Conservation (phyloP, 2,797 vertebrate species). For the Pantherophis vulpinus region DNA sequence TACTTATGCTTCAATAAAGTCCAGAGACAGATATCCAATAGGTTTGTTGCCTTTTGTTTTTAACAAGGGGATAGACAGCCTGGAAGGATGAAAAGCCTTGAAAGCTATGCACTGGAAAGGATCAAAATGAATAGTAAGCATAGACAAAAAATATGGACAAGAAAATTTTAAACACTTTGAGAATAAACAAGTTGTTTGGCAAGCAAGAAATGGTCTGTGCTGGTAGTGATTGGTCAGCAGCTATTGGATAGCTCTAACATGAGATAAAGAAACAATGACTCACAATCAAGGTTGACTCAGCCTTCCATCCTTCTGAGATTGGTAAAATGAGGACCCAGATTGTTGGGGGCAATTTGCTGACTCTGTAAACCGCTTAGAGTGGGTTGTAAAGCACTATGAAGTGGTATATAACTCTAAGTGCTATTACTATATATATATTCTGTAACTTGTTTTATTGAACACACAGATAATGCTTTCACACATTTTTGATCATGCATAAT, state of each 20-base stretch:
- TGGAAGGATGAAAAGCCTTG: background rate
- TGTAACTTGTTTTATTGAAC: background rate
- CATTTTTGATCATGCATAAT: background rate
- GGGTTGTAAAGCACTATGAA: no score
- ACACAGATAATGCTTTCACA: background rate
- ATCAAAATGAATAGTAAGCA: background rate
- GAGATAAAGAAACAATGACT: background rate
- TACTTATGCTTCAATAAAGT: background rate
- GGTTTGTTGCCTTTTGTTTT: background rate
- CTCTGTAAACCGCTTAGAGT: no score
- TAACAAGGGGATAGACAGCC: background rate
- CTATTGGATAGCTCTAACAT: background rate
- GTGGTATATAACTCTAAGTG: no score
- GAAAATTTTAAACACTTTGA: background rate
- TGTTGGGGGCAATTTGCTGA: no score
- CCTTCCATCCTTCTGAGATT: no score
- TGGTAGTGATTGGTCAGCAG: background rate
- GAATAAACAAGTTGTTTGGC: background rate
- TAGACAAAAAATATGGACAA: background rate
- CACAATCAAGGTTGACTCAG: no score
- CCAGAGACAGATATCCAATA: background rate
- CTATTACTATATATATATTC: background rate
- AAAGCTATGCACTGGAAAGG: background rate
- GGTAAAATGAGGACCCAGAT: no score
- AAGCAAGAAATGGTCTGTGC: background rate